A percentile compares a stretch with the other conserved stretches of the same genome.
phyloP scores from a whole-genome alignment of 2,888 invertebrate species.

The Digitonthophagus gazella region DNA sequence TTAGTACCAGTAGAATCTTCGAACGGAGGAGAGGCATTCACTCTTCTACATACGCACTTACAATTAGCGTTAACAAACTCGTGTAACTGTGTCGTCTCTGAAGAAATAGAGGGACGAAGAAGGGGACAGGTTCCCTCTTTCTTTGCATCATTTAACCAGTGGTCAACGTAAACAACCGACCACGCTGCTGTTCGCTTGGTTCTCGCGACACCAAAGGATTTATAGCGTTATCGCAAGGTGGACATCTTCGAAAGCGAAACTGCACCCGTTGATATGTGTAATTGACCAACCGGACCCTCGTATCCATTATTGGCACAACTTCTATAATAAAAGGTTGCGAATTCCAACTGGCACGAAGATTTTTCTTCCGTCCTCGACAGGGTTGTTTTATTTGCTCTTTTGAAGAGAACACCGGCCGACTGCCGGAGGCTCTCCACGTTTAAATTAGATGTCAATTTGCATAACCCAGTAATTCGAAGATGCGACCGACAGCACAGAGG shows the following conservation, averaged over 20 bases:
- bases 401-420: neutral
- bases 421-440: neutral
- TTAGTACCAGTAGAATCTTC: neutral
- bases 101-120: neutral
- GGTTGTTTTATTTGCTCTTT: conserved; percentile 9
- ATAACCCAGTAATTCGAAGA: neutral
- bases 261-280: conserved; percentile 14
- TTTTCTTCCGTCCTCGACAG: conserved; percentile 8
- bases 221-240: conserved; percentile 12
- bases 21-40: conserved; percentile 1
- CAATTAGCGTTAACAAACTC: conserved; percentile 16
- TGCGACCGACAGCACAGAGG: neutral
- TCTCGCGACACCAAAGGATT: conserved; percentile 7
- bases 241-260: conserved; percentile 14
- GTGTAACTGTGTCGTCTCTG: conserved; percentile 8
- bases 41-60: conserved; percentile 5
- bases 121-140: neutral
- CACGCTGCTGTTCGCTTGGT: neutral
- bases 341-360: conserved; percentile 7
- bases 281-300: conserved; percentile 6
- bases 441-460: neutral
- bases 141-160: neutral
- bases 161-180: neutral
- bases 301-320: conserved; percentile 8
- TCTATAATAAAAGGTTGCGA: neutral